A percentile compares a stretch with the other conserved stretches of the same genome.
These are phyloP conservation scores for Cebus imitator DNA, from an alignment of 2,113 vertebrate genomes.

Conservation along the genomic window DNA sequence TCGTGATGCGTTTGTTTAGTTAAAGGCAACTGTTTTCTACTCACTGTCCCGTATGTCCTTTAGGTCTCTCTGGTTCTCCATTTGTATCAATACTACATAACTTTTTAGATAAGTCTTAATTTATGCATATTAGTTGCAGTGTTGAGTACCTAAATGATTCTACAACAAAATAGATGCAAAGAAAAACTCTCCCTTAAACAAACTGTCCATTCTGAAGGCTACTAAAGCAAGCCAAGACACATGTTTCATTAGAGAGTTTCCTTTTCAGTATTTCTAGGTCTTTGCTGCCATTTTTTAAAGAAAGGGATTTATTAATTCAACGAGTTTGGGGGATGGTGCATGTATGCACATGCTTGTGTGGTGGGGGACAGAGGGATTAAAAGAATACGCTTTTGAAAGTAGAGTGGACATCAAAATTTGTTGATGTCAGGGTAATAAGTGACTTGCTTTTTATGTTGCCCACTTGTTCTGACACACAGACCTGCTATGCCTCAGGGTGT, in stretches of 20 bases:
- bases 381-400: slow-evolving; percentile 28
- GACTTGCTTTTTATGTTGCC: slow-evolving; percentile 28
- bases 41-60: neutral
- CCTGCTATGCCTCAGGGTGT: neutral
- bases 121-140: neutral
- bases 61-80: neutral
- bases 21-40: neutral
- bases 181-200: slow-evolving; percentile 11
- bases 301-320: neutral
- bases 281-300: neutral
- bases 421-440: slow-evolving; percentile 17
- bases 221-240: neutral
- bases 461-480: slow-evolving; percentile 14
- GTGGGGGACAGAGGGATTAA: neutral
- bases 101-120: slow-evolving; percentile 20
- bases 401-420: neutral
- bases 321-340: neutral
- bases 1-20: neutral
- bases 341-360: neutral
- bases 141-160: neutral
- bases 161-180: neutral
- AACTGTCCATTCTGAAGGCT: neutral
- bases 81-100: neutral
- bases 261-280: slow-evolving; percentile 17
- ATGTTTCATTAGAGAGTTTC: neutral